These are phyloP conservation scores for Ectropis crepuscularia DNA, from an alignment of 2,888 invertebrate species.

Conservation along the genomic window DNA sequence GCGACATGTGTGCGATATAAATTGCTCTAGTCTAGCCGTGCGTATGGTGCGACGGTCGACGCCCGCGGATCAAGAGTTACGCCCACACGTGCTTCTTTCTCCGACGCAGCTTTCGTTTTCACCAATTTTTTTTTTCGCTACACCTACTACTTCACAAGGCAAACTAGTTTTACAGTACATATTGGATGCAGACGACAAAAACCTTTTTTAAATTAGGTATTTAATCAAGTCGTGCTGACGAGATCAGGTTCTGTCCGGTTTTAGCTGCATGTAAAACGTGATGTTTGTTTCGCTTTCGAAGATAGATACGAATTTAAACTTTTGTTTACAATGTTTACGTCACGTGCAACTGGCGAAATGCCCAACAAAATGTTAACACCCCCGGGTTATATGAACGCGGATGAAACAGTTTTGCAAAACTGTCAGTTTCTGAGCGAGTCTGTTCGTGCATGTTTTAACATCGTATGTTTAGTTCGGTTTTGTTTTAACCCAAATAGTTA, in stretches of 20 bases:
- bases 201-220: constrained; percentile 1
- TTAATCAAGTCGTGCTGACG: constrained; percentile 9
- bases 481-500: constrained; percentile 1
- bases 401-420: too few species aligned
- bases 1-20: constrained; percentile 43
- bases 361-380: not conserved
- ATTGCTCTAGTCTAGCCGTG: constrained; percentile 43
- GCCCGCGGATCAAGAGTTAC: constrained; percentile 36
- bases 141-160: constrained; percentile 26
- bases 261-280: constrained; percentile 9
- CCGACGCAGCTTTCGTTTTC: constrained; percentile 49
- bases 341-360: constrained; percentile 10
- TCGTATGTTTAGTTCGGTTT: not conserved
- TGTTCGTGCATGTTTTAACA: too few species aligned
- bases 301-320: constrained; percentile 1
- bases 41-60: constrained; percentile 33
- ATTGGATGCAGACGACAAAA: constrained; percentile 2
- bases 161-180: constrained; percentile 18
- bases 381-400: too few species aligned
- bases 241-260: constrained; percentile 13
- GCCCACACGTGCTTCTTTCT: constrained; percentile 46
- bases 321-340: constrained; percentile 12
- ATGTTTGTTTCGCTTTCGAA: constrained; percentile 5
- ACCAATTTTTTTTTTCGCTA: constrained; percentile 41
- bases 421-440: too few species aligned